A percentile compares a stretch with the other conserved stretches of the same genome.
These are phyloP conservation scores for Melanogrammus aeglefinus DNA, from an alignment of 2,797 vertebrate species.

Conservation along the genomic window DNA sequence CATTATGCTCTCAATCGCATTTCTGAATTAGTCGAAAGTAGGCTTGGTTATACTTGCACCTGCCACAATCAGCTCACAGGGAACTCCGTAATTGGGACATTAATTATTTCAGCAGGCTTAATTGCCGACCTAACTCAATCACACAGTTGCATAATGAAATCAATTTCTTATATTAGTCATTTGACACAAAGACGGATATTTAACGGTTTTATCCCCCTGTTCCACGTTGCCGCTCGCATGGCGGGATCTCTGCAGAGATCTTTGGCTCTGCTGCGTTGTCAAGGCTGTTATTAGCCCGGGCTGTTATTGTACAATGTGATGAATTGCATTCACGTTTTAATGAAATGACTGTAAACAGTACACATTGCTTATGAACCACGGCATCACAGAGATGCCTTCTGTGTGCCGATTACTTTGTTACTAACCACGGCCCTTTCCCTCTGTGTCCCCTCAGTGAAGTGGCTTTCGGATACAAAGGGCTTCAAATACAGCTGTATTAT, in stretches of 20 bases:
- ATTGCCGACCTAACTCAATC: slow-evolving; percentile 65
- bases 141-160: slow-evolving; percentile 62
- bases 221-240: background rate
- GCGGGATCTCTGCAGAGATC: background rate
- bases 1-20: slow-evolving; percentile 55
- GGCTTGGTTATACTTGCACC: slow-evolving; percentile 64
- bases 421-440: slow-evolving; percentile 20
- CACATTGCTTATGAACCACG: background rate
- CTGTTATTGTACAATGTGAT: background rate
- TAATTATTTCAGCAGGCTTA: slow-evolving; percentile 68
- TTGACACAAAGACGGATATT: slow-evolving; percentile 29
- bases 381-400: slow-evolving; percentile 7
- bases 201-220: background rate
- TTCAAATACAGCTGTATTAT: slow-evolving; percentile 90
- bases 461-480: slow-evolving; percentile 96
- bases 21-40: slow-evolving; percentile 65
- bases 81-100: slow-evolving; percentile 67
- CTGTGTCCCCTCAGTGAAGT: slow-evolving; percentile 79
- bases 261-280: background rate
- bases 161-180: slow-evolving; percentile 24
- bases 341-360: background rate
- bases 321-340: background rate
- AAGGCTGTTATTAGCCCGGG: background rate
- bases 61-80: slow-evolving; percentile 67
- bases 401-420: background rate